Base-by-base conservation (phyloP, 2,888 invertebrate species). In the Eulithis testata region DNA sequence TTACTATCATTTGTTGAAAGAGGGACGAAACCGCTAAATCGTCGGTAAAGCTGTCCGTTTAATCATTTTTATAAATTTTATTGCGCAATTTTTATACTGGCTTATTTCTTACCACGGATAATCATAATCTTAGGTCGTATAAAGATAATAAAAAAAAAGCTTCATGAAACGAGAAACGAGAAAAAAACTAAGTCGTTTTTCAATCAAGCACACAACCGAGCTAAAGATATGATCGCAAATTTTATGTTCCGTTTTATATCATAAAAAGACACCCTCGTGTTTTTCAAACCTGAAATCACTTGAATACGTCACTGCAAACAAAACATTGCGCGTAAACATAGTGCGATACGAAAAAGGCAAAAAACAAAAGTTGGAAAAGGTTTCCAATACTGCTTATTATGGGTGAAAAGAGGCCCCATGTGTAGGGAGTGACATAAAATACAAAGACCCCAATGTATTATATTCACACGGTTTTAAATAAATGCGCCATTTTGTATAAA, bases 1-100 rank as follows among this genome's bases (percentile, higher is more conserved):
- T 92, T 86, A 89, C 90, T 88, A 86, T 85, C 89, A 91, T 91
- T 91, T 88, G 86, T 87, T 85, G 82, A 83, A 86, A 86, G 85
- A 85, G 85, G 86, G 85, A 84, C 82, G 84, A 84, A 82, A 79
- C 82, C 82, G 73, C 84, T 81, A 78, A 85, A 84, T 80, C 80
- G 78, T 81, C 76, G 84, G 78, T 79, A 73, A 74, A 76, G 72
- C 77, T 77, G 78, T 77, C 79, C 81, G 80, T 81, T 84, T 76
- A 80, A 65, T 66, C 64, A 53, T 51, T 64, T 54, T 60, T 64
- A 53, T 52, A 37, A n/a, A 60, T 59, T 43, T 43, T 57, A 60
- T 60, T 43, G 44, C 45, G 21, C 36, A 43, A 21, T 50, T 49
- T 53, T 4, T 27, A 49, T 7, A 11, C 5, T 27, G 11, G 27